Base-by-base conservation (phyloP, 2,888 invertebrate species). In the Drosophila antonietae region DNA sequence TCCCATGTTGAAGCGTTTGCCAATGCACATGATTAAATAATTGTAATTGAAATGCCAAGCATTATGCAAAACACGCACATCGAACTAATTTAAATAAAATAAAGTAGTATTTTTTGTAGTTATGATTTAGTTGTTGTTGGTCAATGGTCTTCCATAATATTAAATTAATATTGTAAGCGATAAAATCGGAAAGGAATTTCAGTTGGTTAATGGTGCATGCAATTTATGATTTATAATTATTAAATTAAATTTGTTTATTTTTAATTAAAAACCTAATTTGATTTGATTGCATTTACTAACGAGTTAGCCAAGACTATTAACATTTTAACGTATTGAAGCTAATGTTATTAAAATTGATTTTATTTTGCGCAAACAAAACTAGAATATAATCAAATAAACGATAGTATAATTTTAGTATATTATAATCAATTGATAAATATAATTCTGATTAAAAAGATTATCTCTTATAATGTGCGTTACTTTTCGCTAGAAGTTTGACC, bases 31-130 rank as follows among this genome's bases (percentile, higher is more conserved):
- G 28, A 52, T 57, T 58, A 35, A 55, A 68, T n/a, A n/a, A 55
- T 15, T 41, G 35, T 33, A 35, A 47, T 39, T 59, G 47, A 67
- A 73, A 39, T 60, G 62, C 64, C 53, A 75, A 78, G 87, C 89
- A 82, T 75, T 80, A 78, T 89, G 85, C 85, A 85, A 88, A 88
- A 85, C 86, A 88, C 83, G 76, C 90, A 88, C 83, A 76, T 76
- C 55, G 53, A 80, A 83, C 73, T 70, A 78, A 74, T 71, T 62
- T 43, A 56, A 46, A 15, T 39, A 35, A 44, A 33, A 23, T 23
- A 23, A 20, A 37, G 15, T 66, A 78, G 20, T 44, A 5, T 14
- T 58, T 46, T 46, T 44, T 47, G 39, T 59, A 55, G 46, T 51
- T 46, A 35, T 43, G 33, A 44, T 44, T 37, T 73, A 53, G 41